Evolutionary conservation across 2,113 vertebrate genomes (phyloP).

Genomic region (Chitala chitala): DNA sequence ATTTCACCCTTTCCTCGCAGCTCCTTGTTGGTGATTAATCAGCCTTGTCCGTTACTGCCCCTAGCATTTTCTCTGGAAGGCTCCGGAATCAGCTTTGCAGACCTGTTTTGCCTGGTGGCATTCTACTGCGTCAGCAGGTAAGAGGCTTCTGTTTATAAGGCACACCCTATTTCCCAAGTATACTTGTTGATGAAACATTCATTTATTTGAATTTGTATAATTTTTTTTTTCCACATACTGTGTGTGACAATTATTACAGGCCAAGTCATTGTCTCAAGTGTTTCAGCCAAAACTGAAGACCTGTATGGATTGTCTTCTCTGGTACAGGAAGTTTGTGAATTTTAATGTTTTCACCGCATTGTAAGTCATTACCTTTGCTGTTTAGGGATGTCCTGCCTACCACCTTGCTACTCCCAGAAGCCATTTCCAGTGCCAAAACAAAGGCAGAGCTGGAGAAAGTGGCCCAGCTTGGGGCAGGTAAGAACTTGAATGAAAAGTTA

Average conservation of each 20-base stretch:
- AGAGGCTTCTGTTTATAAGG: slow-evolving; percentile 32
- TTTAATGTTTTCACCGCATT: neutral
- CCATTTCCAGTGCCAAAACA: slow-evolving; percentile 73
- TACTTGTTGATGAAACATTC: neutral
- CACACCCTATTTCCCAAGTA: neutral
- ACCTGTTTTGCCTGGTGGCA: slow-evolving; percentile 88
- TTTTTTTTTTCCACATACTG: no score
- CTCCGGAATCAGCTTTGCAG: slow-evolving; percentile 89
- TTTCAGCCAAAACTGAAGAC: no score
- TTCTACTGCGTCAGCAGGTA: slow-evolving; percentile 99
- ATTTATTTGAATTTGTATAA: neutral
- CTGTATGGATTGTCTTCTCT: no score
- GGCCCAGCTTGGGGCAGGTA: slow-evolving; percentile 74
- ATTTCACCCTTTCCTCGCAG: neutral
- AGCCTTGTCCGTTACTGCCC: slow-evolving; percentile 37
- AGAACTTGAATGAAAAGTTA: no score
- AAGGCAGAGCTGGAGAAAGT: slow-evolving; percentile 77
- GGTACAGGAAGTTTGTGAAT: neutral
- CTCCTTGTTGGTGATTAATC: neutral
- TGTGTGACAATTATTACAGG: no score
- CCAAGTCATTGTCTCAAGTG: no score
- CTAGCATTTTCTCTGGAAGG: slow-evolving; percentile 89
- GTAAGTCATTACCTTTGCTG: neutral
- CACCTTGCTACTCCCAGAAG: slow-evolving; percentile 81
- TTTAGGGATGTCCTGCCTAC: slow-evolving; percentile 86